phyloP scores from a whole-genome alignment of 2,113 vertebrate genomes.

The Phalacrocorax carbo region DNA sequence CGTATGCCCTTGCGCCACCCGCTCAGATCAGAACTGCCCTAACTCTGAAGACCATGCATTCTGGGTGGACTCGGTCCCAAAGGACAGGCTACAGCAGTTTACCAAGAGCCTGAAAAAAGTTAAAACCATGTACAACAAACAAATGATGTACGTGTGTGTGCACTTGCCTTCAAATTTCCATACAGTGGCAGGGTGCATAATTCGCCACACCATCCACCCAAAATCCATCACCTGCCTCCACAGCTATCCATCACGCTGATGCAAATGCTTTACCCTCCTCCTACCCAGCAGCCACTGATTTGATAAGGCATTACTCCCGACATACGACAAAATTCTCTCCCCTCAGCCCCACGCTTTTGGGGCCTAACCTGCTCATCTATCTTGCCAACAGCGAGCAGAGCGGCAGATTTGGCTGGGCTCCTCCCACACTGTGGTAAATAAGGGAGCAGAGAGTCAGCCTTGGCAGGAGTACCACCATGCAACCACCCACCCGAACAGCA shows the following conservation, averaged over 20 bases:
- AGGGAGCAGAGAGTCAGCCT: neutral
- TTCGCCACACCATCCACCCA: fast-evolving
- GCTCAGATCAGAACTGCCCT: neutral
- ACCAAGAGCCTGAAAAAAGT: neutral
- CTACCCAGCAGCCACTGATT: neutral
- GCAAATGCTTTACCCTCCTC: neutral
- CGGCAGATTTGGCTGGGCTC: neutral
- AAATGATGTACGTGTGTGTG: fast-evolving
- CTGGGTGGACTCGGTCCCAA: neutral
- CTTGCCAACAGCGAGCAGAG: neutral
- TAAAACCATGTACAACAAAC: fast-evolving
- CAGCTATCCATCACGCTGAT: neutral
- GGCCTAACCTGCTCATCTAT: neutral
- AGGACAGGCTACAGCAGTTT: neutral
- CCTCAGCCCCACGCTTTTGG: neutral
- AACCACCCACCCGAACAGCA: neutral
- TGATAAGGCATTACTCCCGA: neutral
- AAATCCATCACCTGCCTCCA: neutral
- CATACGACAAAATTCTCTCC: fast-evolving
- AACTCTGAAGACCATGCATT: neutral
- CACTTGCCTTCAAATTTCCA: neutral
- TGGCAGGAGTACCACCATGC: neutral
- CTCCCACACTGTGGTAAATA: neutral
- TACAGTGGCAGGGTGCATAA: neutral
- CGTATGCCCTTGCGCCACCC: neutral